Evolutionary conservation across 2,797 vertebrate genomes (phyloP).

Genomic region (Myotis daubentonii): DNA sequence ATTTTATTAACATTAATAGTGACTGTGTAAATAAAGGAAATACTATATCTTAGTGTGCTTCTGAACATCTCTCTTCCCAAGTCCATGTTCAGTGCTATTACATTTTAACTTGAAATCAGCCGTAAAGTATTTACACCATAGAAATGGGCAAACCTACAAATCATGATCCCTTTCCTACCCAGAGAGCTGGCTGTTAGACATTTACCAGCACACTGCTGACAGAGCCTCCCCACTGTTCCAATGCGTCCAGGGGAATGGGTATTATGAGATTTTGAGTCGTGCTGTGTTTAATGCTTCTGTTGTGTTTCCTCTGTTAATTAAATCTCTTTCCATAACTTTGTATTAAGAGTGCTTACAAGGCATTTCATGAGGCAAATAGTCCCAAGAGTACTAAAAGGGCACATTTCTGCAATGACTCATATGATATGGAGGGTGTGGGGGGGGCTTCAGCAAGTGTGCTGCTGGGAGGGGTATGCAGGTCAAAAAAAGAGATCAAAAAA

Average conservation of each 20-base stretch:
- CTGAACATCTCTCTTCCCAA: background rate
- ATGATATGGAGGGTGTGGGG: background rate
- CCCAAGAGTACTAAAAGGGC: background rate
- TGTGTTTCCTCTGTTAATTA: slow-evolving; percentile 46
- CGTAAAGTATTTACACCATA: background rate
- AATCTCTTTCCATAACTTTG: slow-evolving; percentile 8
- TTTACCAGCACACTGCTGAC: background rate
- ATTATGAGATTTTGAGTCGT: background rate
- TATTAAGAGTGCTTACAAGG: background rate
- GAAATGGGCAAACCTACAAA: background rate
- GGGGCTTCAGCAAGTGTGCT: background rate
- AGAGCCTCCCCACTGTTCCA: background rate
- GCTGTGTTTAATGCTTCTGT: background rate
- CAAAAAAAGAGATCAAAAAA: background rate
- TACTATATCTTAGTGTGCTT: background rate
- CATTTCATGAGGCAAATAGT: background rate
- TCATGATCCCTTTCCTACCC: background rate
- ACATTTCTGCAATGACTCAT: background rate
- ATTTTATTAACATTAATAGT: background rate
- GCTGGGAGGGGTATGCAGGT: background rate
- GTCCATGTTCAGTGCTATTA: background rate
- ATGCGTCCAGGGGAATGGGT: background rate
- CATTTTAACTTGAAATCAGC: slow-evolving; percentile 2
- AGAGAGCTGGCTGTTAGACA: background rate
- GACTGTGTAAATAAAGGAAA: background rate